A percentile compares a stretch with the other conserved stretches of the same genome.
These are phyloP conservation scores for Planiliza haematocheilus DNA, from an alignment of 2,113 vertebrate genomes.

Conservation along the genomic window DNA sequence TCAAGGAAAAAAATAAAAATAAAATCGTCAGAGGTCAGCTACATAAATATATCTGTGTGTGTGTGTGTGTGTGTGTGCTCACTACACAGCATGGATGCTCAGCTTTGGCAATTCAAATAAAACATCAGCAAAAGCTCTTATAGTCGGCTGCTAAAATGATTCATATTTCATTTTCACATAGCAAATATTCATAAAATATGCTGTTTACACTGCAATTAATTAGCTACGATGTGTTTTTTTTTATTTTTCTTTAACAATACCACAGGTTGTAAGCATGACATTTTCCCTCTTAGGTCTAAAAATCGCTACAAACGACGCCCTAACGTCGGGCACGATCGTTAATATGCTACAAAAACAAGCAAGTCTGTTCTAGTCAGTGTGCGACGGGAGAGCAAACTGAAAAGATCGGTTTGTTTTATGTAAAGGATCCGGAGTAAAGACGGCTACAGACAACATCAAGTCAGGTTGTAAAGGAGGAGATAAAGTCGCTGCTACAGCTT, in stretches of 20 bases:
- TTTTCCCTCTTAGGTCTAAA: constrained; percentile 32
- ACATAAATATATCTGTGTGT: constrained; percentile 32
- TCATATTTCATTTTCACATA: constrained; percentile 43
- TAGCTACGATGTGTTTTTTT: constrained; percentile 46
- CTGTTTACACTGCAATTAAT: constrained; percentile 28
- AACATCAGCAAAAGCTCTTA: constrained; percentile 56
- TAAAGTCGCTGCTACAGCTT: too few species aligned
- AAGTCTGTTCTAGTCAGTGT: constrained; percentile 15
- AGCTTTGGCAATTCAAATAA: constrained; percentile 62
- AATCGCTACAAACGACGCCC: constrained; percentile 57
- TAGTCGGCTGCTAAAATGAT: constrained; percentile 48
- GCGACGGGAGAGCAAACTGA: constrained; percentile 33
- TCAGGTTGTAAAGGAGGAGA: too few species aligned
- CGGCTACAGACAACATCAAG: too few species aligned
- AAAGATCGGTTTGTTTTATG: constrained; percentile 7
- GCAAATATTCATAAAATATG: constrained; percentile 58
- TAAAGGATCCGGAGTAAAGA: too few species aligned
- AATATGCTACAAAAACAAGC: constrained; percentile 65
- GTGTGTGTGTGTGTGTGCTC: constrained; percentile 23
- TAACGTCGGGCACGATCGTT: constrained; percentile 16
- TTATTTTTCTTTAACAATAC: constrained; percentile 32
- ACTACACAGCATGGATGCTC: constrained; percentile 52
- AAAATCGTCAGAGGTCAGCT: constrained; percentile 40
- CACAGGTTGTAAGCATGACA: constrained; percentile 37
- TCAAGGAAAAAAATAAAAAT: constrained; percentile 9